These are phyloP conservation scores for Aramus guarauna DNA, from an alignment of 2,113 vertebrate genomes.

Conservation along the genomic window DNA sequence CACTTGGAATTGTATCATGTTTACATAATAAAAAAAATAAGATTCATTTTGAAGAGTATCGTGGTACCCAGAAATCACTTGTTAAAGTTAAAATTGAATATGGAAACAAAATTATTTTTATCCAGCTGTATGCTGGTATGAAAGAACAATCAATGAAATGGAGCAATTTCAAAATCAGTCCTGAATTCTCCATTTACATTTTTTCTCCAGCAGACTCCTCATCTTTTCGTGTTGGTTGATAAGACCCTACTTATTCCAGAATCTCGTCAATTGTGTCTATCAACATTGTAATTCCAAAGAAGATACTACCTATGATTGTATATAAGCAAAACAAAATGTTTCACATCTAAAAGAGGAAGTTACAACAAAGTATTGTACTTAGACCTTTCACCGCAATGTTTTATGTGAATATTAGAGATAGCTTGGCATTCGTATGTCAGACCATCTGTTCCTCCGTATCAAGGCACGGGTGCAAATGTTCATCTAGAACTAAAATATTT, in stretches of 20 bases:
- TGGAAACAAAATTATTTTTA: slow-evolving; percentile 18
- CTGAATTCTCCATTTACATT: slow-evolving; percentile 13
- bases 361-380: background rate
- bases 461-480: background rate
- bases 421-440: background rate
- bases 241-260: background rate
- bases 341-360: background rate
- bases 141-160: slow-evolving; percentile 38
- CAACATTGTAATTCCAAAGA: background rate
- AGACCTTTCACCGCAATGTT: background rate
- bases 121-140: background rate
- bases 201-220: background rate
- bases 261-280: background rate
- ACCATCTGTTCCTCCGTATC: background rate
- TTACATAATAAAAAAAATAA: slow-evolving; percentile 1
- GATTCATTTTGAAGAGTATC: background rate
- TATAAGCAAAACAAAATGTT: background rate
- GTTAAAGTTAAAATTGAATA: slow-evolving; percentile 28
- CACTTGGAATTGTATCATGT: background rate
- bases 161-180: slow-evolving; percentile 41
- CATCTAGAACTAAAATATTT: background rate
- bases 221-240: background rate
- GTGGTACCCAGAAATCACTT: slow-evolving; percentile 5
- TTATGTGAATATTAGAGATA: background rate
- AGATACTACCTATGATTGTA: background rate